Percentiles rank a stretch among this genome's conserved stretches.
These are phyloP conservation scores for Chydorus sphaericus DNA, from an alignment of 2,888 invertebrate species.

Conservation along the genomic window DNA sequence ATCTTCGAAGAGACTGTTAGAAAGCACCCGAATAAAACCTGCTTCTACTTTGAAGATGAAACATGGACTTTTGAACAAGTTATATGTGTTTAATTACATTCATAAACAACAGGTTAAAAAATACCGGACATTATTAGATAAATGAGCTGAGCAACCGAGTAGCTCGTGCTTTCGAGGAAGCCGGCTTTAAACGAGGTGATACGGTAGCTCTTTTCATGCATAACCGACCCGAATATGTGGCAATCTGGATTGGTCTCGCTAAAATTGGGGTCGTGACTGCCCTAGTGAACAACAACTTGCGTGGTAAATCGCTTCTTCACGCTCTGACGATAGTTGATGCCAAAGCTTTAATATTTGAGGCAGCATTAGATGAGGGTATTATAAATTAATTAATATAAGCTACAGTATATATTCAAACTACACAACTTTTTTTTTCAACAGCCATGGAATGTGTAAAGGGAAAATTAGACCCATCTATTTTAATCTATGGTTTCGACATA, in stretches of 20 bases:
- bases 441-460: conserved; percentile 53
- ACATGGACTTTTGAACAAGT: conserved; percentile 76
- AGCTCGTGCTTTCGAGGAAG: conserved; percentile 58
- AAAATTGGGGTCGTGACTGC: conserved; percentile 74
- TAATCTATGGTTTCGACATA: conserved; percentile 39
- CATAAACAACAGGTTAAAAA: not conserved
- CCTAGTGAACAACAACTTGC: conserved; percentile 84
- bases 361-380: too few relatives aligned
- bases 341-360: conserved; percentile 68
- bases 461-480: conserved; percentile 48
- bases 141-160: conserved; percentile 74
- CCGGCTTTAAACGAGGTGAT: conserved; percentile 77
- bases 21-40: conserved; percentile 66
- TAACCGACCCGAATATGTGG: conserved; percentile 81
- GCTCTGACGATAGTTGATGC: conserved; percentile 77
- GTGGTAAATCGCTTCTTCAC: conserved; percentile 66
- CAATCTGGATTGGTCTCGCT: conserved; percentile 81
- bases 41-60: conserved; percentile 66
- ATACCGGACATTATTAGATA: conserved; percentile 42
- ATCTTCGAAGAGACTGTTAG: conserved; percentile 59
- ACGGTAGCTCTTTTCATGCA: conserved; percentile 78
- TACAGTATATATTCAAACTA: not conserved
- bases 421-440: conserved; percentile 31
- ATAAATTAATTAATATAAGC: not conserved
- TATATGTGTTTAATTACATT: too few relatives aligned